These are phyloP conservation scores for Cryptocephalus moraei DNA, from an alignment of 2,888 invertebrate genomes.

Conservation along the genomic window DNA sequence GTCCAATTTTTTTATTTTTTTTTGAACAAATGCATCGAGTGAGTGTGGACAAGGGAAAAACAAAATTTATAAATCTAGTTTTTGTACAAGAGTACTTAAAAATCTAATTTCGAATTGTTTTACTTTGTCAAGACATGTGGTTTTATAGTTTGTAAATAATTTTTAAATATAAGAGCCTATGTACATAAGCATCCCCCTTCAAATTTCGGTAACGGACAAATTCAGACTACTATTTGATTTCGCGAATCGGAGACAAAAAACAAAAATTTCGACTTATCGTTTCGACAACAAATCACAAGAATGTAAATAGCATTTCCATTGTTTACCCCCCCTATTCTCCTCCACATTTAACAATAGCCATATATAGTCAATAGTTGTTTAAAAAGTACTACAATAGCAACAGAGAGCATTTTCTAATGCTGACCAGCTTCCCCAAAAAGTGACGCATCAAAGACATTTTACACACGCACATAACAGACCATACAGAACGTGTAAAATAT, in stretches of 20 bases:
- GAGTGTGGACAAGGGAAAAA: constrained; percentile 10
- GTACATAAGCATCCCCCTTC: constrained; percentile 18
- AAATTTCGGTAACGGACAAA: not conserved
- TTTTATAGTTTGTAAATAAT: constrained; percentile 19
- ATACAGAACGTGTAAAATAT: constrained; percentile 22
- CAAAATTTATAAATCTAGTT: constrained; percentile 12
- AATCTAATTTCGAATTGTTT: constrained; percentile 6
- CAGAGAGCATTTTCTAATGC: constrained; percentile 11
- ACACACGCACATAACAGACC: constrained; percentile 14
- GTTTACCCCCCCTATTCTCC: not conserved
- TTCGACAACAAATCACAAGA: constrained; percentile 2
- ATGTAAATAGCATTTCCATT: not conserved
- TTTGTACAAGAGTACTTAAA: constrained; percentile 6
- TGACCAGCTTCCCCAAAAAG: constrained; percentile 32
- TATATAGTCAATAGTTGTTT: constrained; percentile 30
- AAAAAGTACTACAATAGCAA: constrained; percentile 33
- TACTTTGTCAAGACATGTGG: constrained; percentile 15
- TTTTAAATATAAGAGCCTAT: constrained; percentile 17
- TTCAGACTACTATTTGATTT: not conserved
- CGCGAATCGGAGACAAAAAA: not conserved
- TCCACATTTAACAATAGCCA: constrained; percentile 24
- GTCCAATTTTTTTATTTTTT: constrained; percentile 10
- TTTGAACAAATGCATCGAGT: constrained; percentile 13
- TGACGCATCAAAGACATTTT: constrained; percentile 28
- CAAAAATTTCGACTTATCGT: constrained; percentile 1